A percentile compares a stretch with the other conserved stretches of the same genome.
Conservation (phyloP, 2,888 invertebrate species). For the Ectobius pallidus region DNA sequence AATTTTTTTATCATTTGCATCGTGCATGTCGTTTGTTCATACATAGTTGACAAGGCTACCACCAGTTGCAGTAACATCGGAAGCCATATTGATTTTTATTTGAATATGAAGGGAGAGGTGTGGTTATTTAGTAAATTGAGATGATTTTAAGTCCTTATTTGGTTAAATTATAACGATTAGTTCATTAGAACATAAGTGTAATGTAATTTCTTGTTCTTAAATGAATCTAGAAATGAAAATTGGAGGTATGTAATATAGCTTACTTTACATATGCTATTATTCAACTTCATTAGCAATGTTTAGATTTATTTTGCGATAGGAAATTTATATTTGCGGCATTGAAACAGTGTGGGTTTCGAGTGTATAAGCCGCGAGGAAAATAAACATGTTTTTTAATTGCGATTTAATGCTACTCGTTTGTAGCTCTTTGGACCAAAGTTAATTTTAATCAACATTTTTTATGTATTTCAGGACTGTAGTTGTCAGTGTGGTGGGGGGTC, state of each 20-base stretch:
- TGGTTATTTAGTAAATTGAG: constrained; percentile 44
- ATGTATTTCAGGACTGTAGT: constrained; percentile 33
- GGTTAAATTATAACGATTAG: constrained; percentile 23
- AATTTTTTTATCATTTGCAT: background rate
- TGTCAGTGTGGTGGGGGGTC: constrained; percentile 35
- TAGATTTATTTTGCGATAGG: background rate
- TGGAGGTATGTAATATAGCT: constrained; percentile 18
- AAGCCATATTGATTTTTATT: constrained; percentile 48
- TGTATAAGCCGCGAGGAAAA: too few species aligned
- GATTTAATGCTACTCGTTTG: too few species aligned
- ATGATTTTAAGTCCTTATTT: constrained; percentile 26
- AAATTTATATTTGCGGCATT: too few species aligned
- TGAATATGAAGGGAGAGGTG: constrained; percentile 47
- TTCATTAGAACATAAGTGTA: constrained; percentile 23
- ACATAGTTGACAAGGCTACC: constrained; percentile 26
- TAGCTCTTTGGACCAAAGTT: too few species aligned
- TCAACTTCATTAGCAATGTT: background rate
- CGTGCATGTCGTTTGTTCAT: background rate
- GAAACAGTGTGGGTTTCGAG: too few species aligned
- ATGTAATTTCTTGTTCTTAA: constrained; percentile 3
- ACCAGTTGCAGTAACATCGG: constrained; percentile 40
- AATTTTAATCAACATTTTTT: too few species aligned
- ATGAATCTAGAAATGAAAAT: constrained; percentile 26
- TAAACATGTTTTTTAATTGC: too few species aligned
- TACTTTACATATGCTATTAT: constrained; percentile 4